Base-by-base conservation (phyloP, 2,113 vertebrate genomes). In the Calyptommatus sinebrachiatus region DNA sequence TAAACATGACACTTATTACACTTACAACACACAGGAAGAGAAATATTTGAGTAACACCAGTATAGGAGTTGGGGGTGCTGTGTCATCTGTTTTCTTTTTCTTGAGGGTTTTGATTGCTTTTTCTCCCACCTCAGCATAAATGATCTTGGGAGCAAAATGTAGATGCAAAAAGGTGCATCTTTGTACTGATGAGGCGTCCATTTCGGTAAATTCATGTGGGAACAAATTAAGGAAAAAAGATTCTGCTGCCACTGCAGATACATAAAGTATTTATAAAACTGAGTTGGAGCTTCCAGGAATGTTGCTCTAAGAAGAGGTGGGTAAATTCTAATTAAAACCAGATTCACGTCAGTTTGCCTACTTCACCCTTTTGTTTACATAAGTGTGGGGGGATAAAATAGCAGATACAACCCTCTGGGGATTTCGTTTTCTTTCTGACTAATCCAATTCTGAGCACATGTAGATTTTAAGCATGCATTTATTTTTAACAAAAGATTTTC, bases 121-220 rank as follows among this genome's bases (percentile, higher is more conserved):
- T 81, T 41, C 67, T 41, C 50, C 66, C 31, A 69, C 4, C 50
- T 81, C 79, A 81, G 79, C 79, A 81, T 46, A 81, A 81, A 35
- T 62, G 60, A 20, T 45, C 73, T 70, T 48, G 41, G 28, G 73
- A 76, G 79, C 46, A 29, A 66, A 50, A 70, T 75, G 20, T n/a
- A 62, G 78, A 78, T 84, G 70, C 76, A 85, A 71, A 87, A 87
- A 83, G 73, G 83, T 90, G 73, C 76, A 86, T 72, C 71, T 76
- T 78, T 79, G 50, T 71, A 63, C 71, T 73, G 76, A 68, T 86
- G 57, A 22, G 75, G 66, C 78, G 81, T 87, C 82, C 83, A 82
- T 77, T 57, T 77, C 60, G 68, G 21, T 46, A 71, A 78, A 10
- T 12, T 50, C 35, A 71, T 70, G 41, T 73, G 74, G 83, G 85